These are phyloP conservation scores for Oryzias melastigma DNA, from an alignment of 2,113 vertebrate species.

Conservation along the genomic window DNA sequence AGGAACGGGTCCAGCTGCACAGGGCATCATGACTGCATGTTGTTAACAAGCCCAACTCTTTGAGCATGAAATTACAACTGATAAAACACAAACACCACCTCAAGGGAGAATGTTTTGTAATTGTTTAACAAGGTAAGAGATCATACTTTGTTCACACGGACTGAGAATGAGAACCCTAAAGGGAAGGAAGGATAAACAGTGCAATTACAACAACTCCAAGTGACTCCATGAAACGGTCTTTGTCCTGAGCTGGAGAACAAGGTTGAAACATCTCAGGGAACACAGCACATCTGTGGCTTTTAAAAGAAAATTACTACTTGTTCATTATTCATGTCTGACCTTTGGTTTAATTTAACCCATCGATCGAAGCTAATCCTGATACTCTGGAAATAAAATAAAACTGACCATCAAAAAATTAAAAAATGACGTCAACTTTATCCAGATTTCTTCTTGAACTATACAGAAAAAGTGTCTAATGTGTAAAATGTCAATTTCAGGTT, in stretches of 20 bases:
- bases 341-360: conserved; percentile 50
- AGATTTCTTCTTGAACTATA: too few relatives aligned
- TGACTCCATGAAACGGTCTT: conserved; percentile 29
- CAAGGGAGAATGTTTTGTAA: too few relatives aligned
- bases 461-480: too few relatives aligned
- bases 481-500: too few relatives aligned
- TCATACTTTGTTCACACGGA: conserved; percentile 33
- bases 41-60: not conserved
- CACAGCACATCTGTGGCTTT: conserved; percentile 25
- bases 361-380: conserved; percentile 5
- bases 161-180: conserved; percentile 25
- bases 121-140: too few relatives aligned
- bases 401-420: conserved; percentile 45
- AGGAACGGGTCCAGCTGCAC: not conserved
- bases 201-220: conserved; percentile 25
- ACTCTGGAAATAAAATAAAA: conserved; percentile 40
- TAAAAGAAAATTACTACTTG: conserved; percentile 30
- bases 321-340: conserved; percentile 55
- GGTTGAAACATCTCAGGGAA: conserved; percentile 10
- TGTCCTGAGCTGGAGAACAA: conserved; percentile 8
- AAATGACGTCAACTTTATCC: conserved; percentile 14
- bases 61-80: too few relatives aligned
- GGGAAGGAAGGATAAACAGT: conserved; percentile 24
- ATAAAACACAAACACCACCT: too few relatives aligned
- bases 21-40: not conserved